Base-by-base conservation (phyloP, 2,113 vertebrate genomes). In the Silurus meridionalis region DNA sequence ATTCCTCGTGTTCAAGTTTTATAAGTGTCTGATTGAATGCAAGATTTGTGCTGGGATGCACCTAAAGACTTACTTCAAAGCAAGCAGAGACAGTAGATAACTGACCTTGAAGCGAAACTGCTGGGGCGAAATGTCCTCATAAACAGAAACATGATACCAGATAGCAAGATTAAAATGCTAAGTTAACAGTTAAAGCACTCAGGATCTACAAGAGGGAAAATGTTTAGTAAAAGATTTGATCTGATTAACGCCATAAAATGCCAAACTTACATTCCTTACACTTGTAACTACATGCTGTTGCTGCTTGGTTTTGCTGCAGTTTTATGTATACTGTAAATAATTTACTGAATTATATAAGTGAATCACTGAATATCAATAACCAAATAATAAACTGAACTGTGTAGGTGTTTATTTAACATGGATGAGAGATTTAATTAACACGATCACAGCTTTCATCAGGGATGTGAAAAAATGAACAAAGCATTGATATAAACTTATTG, bases 1-100 rank as follows among this genome's bases (percentile, higher is more conserved):
- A 89, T 37, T 67, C 88, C 77, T 90, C 87, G 91, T 93, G 89
- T 92, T 92, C 91, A 91, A 92, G 93, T 91, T 92, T 94, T 92
- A 94, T 63, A 77, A 66, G 66, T 64, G 83, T 69, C 84, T 83
- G 91, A 92, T 83, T 85, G 87, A 92, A 93, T 92, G 89, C 85
- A 83, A 85, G 28, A 82, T 92, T 90, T 85, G 79, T 53, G 71
- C 61, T 91, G 83, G 87, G 85, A 88, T 91, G 69, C 74, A 61
- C 63, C 80, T 88, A 53, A 58, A 72, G 82, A 52, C 2, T 50
- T 84, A 93, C 92, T 93, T 94, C 91, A 94, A 94, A 95, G 93
- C 84, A 69, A 28, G 83, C 79, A 48, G 79, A 90, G 86, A 90
- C 90, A 90, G 88, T 88, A 92, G 93, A 92, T 92, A 90, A 87